Evolutionary conservation across 2,113 vertebrate species (phyloP).

Genomic region (Misgurnus anguillicaudatus): DNA sequence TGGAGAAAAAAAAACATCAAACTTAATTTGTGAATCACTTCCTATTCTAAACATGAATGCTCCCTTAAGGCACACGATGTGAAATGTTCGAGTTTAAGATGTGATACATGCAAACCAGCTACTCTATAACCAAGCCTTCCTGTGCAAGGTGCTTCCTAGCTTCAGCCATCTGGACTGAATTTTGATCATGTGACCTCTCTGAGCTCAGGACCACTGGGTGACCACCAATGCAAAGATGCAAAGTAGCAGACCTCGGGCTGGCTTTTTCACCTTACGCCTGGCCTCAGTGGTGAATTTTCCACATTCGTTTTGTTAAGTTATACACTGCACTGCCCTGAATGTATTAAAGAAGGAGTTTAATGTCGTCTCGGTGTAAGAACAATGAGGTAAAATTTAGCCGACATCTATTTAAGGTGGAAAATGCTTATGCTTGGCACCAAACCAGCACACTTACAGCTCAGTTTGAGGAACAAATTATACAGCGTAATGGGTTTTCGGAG

Average conservation of each 20-base stretch:
- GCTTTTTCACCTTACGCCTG: conserved; percentile 38
- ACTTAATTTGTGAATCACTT: too few relatives aligned
- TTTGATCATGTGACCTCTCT: conserved; percentile 45
- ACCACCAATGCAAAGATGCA: conserved; percentile 53
- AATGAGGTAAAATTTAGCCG: conserved; percentile 26
- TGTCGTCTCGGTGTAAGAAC: conserved; percentile 1
- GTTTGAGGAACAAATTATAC: conserved; percentile 6
- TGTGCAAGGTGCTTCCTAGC: conserved; percentile 48
- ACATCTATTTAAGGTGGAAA: conserved; percentile 21
- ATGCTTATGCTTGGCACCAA: conserved; percentile 10
- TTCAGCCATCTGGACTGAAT: conserved; percentile 47
- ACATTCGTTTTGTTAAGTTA: conserved; percentile 61
- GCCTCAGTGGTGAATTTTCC: conserved; percentile 61
- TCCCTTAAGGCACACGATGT: conserved; percentile 42
- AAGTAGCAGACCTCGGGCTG: conserved; percentile 50
- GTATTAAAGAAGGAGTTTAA: conserved; percentile 47
- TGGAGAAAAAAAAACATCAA: too few relatives aligned
- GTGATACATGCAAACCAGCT: conserved; percentile 49
- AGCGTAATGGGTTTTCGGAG: conserved; percentile 1
- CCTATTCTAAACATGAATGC: conserved; percentile 15
- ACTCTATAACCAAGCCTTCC: conserved; percentile 58
- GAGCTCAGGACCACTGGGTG: conserved; percentile 22
- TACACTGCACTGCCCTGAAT: conserved; percentile 48
- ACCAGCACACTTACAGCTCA: conserved; percentile 10
- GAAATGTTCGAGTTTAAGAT: conserved; percentile 42